Base-by-base conservation (phyloP, 2,113 vertebrate genomes). In the Labeo catla region DNA sequence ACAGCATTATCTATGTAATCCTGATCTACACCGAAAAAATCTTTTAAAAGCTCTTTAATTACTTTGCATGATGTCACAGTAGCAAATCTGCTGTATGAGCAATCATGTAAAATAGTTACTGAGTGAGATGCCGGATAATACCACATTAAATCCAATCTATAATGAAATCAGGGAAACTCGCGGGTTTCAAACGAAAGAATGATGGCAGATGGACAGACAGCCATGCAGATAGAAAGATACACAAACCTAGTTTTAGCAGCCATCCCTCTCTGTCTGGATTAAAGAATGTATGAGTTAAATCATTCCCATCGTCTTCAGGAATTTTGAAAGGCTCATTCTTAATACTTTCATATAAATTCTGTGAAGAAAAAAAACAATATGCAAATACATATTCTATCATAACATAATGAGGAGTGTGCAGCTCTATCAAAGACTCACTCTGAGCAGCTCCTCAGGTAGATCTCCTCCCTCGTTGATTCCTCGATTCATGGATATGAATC, bases 281-380 rank as follows among this genome's bases (percentile, higher is more conserved):
- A 94, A 99, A 99, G 96, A 99, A 99, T 0, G 98, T 99, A 90
- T 99, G 98, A 0, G 98, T 99, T 90, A 99, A 93, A 91, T 99
- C 98, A 2, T 99, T 99, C 49, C 98, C 97, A 6, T 99, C 98
- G 21, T 99, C 98, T 93, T 99, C 98, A 2, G 98, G 98, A 92
- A 99, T 99, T 93, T 99, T 99, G 91, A 99, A 99, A 0, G 98
- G 98, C 89, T 99, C 98, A 0, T 99, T 99, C 94, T 98, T 99
- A 93, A 99, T 99, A 93, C 98, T 99, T 93, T 99, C 98, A 76
- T 98, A 99, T 82, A 99, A 95, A 91, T 99, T 99, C 98, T 99
- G 94, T 76, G 70, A 66, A 72, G 43, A 66, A 81, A 84, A 65
- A 36, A 16, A 76, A 66, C 45, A 63, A 12, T n/a, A 70, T 13